Conservation (phyloP, 2,888 invertebrate species). For the Nomada goodeniana region DNA sequence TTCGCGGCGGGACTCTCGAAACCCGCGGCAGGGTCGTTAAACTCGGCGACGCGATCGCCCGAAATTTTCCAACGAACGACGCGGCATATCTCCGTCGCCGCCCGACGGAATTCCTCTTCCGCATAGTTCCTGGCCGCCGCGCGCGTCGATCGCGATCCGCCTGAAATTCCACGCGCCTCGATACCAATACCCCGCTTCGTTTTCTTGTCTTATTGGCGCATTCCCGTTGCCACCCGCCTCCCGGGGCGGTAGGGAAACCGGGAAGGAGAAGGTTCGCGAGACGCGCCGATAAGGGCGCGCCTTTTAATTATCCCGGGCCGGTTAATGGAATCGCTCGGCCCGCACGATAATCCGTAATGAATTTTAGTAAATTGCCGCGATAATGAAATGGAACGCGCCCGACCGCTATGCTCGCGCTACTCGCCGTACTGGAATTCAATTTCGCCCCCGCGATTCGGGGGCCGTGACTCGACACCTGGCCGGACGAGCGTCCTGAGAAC, state of each 20-base stretch:
- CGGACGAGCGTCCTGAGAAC: too few relatives aligned
- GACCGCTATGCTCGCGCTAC: conserved; percentile 1
- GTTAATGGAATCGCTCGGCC: conserved; percentile 37
- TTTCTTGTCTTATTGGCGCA: background rate
- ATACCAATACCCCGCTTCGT: conserved; percentile 55
- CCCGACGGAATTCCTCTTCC: conserved; percentile 66
- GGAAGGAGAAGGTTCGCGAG: too few relatives aligned
- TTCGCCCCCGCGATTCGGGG: background rate
- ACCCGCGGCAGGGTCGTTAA: background rate
- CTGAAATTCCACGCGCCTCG: conserved; percentile 67
- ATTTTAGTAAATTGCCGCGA: conserved; percentile 50
- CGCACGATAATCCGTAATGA: conserved; percentile 47
- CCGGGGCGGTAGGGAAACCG: background rate
- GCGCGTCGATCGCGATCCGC: conserved; percentile 68
- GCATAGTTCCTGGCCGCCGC: conserved; percentile 68
- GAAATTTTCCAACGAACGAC: conserved; percentile 74
- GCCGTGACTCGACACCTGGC: too few relatives aligned
- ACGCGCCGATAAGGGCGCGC: conserved; percentile 28
- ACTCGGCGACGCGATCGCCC: conserved; percentile 13
- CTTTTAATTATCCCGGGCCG: conserved; percentile 34
- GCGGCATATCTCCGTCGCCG: too few relatives aligned
- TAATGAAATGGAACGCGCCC: conserved; percentile 33
- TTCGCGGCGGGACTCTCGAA: background rate
- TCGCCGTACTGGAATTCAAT: conserved; percentile 5
- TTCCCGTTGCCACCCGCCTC: background rate